phyloP scores from a whole-genome alignment of 2,113 vertebrate species.

The Mesitornis unicolor region DNA sequence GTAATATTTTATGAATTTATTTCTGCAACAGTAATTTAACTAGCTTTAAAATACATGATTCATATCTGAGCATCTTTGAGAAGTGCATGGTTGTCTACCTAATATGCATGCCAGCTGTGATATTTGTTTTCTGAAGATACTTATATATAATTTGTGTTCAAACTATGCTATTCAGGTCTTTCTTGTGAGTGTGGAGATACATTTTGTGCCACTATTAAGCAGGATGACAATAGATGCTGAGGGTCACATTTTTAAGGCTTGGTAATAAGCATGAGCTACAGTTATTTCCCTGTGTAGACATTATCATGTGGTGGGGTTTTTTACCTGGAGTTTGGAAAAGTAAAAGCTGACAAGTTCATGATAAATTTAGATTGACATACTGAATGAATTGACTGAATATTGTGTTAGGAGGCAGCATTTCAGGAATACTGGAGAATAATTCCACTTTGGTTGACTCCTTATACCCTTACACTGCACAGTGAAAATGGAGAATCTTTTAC shows the following conservation, averaged over 20 bases:
- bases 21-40: neutral
- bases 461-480: neutral
- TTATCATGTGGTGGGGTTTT: accelerated
- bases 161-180: neutral
- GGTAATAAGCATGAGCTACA: neutral
- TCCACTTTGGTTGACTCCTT: neutral
- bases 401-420: neutral
- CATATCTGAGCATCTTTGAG: neutral
- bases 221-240: neutral
- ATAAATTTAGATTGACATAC: neutral
- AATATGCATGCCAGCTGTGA: neutral
- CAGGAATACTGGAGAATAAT: neutral
- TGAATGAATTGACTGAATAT: too few relatives aligned
- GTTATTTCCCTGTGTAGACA: neutral
- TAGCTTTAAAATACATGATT: neutral
- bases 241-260: neutral
- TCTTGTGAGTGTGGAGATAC: neutral
- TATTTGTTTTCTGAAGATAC: neutral
- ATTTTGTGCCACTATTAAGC: neutral
- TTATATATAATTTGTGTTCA: neutral
- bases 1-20: neutral
- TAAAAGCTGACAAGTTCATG: neutral
- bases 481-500: neutral
- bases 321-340: neutral
- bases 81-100: neutral